A percentile compares a stretch with the other conserved stretches of the same genome.
Conservation (phyloP, 2,113 vertebrate genomes). For the Cettia cetti region DNA sequence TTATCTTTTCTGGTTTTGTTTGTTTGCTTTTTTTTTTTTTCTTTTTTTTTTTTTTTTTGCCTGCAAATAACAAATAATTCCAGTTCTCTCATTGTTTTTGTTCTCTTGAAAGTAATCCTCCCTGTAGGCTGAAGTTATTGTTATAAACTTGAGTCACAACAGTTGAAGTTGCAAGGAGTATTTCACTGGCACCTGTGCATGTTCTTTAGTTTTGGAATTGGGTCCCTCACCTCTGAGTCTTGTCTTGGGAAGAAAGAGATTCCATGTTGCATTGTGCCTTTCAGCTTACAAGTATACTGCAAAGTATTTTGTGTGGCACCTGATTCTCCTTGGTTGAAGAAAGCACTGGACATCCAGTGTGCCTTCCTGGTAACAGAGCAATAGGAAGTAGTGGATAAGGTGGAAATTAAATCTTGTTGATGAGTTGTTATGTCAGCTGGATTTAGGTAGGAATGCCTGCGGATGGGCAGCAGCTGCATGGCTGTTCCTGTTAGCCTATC, state of each 20-base stretch:
- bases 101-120: neutral
- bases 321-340: neutral
- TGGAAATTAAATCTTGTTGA: accelerated
- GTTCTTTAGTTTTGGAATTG: neutral
- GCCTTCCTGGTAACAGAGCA: neutral
- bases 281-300: accelerated
- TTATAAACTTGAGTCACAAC: accelerated
- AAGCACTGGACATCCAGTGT: accelerated
- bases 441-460: neutral
- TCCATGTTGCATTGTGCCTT: neutral
- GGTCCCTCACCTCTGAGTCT: neutral
- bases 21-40: neutral
- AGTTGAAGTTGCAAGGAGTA: neutral
- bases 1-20: neutral
- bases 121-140: neutral
- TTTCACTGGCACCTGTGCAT: accelerated
- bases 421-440: accelerated
- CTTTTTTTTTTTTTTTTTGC: too few species aligned
- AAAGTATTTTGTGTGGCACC: neutral
- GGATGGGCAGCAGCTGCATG: neutral
- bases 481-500: neutral
- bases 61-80: neutral
- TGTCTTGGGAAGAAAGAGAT: neutral
- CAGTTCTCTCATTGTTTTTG: neutral
- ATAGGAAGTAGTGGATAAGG: accelerated